Conservation (phyloP, 2,888 invertebrate genomes). For the Strigamia transsilvanica region DNA sequence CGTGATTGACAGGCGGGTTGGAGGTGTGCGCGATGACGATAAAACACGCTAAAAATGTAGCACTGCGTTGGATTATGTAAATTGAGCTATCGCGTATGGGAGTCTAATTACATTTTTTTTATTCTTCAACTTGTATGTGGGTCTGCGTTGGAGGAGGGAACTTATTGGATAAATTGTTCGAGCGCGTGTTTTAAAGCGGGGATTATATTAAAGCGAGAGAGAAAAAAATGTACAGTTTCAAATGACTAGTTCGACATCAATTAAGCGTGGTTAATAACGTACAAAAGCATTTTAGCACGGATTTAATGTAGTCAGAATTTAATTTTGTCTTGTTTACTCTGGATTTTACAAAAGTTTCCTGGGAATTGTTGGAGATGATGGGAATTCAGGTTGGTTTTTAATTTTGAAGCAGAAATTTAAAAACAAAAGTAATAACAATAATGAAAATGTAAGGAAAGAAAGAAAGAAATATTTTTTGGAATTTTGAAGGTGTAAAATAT, state of each 20-base stretch:
- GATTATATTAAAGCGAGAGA: neutral
- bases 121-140: neutral
- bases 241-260: neutral
- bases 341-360: too few relatives aligned
- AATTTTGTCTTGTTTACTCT: too few relatives aligned
- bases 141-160: neutral
- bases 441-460: too few relatives aligned
- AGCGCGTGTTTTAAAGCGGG: too few relatives aligned
- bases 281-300: too few relatives aligned
- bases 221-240: neutral
- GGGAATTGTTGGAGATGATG: too few relatives aligned
- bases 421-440: too few relatives aligned
- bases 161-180: neutral
- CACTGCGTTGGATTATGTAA: slow-evolving; percentile 22
- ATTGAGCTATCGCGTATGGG: slow-evolving; percentile 2
- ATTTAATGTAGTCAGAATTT: too few relatives aligned
- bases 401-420: too few relatives aligned
- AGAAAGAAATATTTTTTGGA: too few relatives aligned
- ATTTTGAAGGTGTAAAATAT: too few relatives aligned
- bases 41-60: slow-evolving; percentile 32
- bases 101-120: slow-evolving; percentile 25
- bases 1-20: neutral
- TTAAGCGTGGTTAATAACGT: neutral
- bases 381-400: too few relatives aligned
- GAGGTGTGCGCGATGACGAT: slow-evolving; percentile 23